Percentiles rank a stretch among this genome's conserved stretches.
Evolutionary conservation across 2,888 invertebrate genomes (phyloP).

Genomic region (Atethmia centrago): DNA sequence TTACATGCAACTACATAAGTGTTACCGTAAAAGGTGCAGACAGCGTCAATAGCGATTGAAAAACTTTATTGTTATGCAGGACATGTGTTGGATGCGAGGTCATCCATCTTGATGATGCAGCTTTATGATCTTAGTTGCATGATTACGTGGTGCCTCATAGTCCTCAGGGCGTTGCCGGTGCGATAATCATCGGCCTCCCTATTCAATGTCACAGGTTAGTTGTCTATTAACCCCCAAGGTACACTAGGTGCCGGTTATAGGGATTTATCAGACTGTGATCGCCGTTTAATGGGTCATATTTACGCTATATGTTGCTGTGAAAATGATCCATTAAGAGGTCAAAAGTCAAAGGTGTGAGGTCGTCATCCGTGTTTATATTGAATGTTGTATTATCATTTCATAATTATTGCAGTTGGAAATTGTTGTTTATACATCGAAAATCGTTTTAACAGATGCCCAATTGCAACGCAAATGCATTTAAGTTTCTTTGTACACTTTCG

Average conservation of each 20-base stretch:
- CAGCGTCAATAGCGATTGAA: conserved; percentile 47
- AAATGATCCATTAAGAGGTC: conserved; percentile 58
- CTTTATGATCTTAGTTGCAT: conserved; percentile 49
- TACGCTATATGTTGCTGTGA: conserved; percentile 55
- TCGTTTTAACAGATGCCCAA: not conserved
- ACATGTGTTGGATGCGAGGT: conserved; percentile 35
- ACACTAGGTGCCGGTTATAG: conserved; percentile 56
- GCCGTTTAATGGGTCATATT: conserved; percentile 63
- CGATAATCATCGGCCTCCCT: conserved; percentile 67
- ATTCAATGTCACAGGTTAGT: conserved; percentile 73
- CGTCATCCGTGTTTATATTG: conserved; percentile 38
- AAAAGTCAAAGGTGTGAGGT: conserved; percentile 46
- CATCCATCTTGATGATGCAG: conserved; percentile 63
- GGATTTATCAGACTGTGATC: conserved; percentile 62
- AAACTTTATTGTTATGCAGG: conserved; percentile 52
- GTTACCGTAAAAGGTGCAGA: conserved; percentile 49
- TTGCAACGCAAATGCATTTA: not conserved
- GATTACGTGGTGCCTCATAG: conserved; percentile 50
- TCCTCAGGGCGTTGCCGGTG: conserved; percentile 43
- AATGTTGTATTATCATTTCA: conserved; percentile 48
- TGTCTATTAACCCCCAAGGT: conserved; percentile 66
- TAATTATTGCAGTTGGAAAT: conserved; percentile 31
- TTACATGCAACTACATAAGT: conserved; percentile 45
- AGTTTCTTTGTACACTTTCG: conserved; percentile 19
- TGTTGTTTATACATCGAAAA: conserved; percentile 23